Base-by-base conservation (phyloP, 2,888 invertebrate species). In the Craniophora ligustri region DNA sequence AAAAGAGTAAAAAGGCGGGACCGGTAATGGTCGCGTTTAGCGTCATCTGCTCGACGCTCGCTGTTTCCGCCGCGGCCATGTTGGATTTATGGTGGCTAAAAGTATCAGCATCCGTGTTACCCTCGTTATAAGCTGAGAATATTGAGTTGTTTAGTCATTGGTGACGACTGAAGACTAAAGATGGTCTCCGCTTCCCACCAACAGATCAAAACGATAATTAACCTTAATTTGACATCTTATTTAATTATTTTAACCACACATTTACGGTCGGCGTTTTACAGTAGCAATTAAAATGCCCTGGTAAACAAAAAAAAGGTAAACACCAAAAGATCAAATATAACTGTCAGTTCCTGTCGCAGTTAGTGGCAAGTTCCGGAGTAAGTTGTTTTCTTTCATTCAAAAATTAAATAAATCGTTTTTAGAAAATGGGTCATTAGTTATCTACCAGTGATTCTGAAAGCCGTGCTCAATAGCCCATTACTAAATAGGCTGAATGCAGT, bases 41-140 rank as follows among this genome's bases (percentile, higher is more conserved):
- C 69, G 62, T 70, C 71, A 67, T 78, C 67, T 75, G 75, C 54
- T 72, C 59, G 34, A 61, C 54, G 71, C 63, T 49, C 67, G 68
- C 61, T 66, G 72, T 81, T 86, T 88, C 89, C 89, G 87, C 73
- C 82, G 67, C 76, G 74, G 79, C 80, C 81, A 82, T 86, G 66
- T 86, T 86, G 78, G 61, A 81, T 80, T 79, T 72, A 77, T 76
- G 56, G 61, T 41, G 53, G 55, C 46, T 68, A 70, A 65, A 70
- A 70, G 58, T 64, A 65, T 64, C 48, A 15, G 44, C 48, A 65
- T 65, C 70, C 66, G 58, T 57, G 59, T 70, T 57, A 16, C 58
- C 15, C 66, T 56, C 36, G 39, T 56, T 38, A 44, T 44, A 45
- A 64, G 10, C 44, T 45, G 39, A 35, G 21, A 23, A 56, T 38